phyloP scores from a whole-genome alignment of 2,113 vertebrate genomes.

The Columbina picui region DNA sequence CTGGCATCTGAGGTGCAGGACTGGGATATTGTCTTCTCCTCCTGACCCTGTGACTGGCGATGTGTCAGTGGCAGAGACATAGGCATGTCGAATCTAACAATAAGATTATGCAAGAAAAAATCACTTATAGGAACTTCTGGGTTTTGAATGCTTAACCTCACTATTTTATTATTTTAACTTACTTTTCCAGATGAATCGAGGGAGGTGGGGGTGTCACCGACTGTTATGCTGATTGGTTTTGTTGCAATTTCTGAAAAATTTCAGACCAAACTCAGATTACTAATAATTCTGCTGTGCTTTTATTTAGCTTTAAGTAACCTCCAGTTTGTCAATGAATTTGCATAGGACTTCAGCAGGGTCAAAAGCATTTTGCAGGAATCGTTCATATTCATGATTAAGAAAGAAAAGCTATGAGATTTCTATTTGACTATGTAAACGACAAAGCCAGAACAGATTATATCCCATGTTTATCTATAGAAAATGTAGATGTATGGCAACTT shows the following conservation, averaged over 20 bases:
- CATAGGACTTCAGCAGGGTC: not conserved
- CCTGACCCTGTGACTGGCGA: not conserved
- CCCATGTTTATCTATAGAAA: not conserved
- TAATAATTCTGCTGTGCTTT: not conserved
- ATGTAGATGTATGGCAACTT: not conserved
- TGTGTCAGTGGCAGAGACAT: not conserved
- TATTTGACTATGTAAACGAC: not conserved
- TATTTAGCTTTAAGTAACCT: not conserved
- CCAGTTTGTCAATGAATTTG: not conserved
- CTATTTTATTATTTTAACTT: not conserved
- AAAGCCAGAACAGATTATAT: not conserved
- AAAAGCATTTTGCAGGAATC: not conserved
- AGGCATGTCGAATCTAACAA: not conserved
- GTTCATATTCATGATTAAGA: not conserved
- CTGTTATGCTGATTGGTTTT: not conserved
- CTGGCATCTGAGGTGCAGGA: not conserved
- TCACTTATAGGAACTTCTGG: not conserved
- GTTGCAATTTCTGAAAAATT: not conserved
- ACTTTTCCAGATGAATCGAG: not conserved
- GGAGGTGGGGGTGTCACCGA: not conserved
- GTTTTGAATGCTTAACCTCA: not conserved
- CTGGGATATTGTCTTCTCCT: not conserved
- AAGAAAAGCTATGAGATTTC: not conserved
- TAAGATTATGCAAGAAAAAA: not conserved
- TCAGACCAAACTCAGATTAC: not conserved